Base-by-base conservation (phyloP, 2,888 invertebrate genomes). In the Microplitis manilae region DNA sequence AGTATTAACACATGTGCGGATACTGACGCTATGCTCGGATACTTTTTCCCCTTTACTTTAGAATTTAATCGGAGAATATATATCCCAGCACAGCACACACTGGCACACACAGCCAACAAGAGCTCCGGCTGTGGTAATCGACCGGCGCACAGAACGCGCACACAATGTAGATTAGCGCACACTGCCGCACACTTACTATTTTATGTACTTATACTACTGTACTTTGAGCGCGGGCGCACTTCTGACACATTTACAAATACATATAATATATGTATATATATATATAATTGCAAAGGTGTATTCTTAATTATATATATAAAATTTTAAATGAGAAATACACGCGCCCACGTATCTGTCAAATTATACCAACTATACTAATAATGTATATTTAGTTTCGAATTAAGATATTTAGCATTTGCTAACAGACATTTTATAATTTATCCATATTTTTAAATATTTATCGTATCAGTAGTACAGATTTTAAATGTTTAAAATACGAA, bases 121-220 rank as follows among this genome's bases (percentile, higher is more conserved):
- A 65, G 59, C 50, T 67, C 73, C 67, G 73, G 39, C 67, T 73
- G 67, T 73, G 73, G 72, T 68, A 79, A 81, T 81, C 81, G 81
- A 81, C 81, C 81, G 81, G 81, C 80, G 81, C 81, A 81, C 80
- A 79, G 77, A 80, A 76, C 78, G 8, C 78, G 77, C 80, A 77
- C 75, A 80, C 80, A 79, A 79, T 80, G 80, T 75, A 79, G 70
- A 80, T 76, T 78, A 77, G 71, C 70, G 70, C 70, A 77, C 69
- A 50, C 20, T 75, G 41, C 20, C 69, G 20, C 69, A 69, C 71
- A 60, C 30, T 50, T 60, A 62, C 71, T 15, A 39, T 62, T 62
- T n/a, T 38, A 71, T 38, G 59, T 50, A 50, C 50, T 50, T 7
- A 50, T 50, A 50, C 50, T 50, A 50, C 13, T 50, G 50, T 50